These are phyloP conservation scores for Myodes glareolus DNA, from an alignment of 2,113 vertebrate species.

Conservation along the genomic window DNA sequence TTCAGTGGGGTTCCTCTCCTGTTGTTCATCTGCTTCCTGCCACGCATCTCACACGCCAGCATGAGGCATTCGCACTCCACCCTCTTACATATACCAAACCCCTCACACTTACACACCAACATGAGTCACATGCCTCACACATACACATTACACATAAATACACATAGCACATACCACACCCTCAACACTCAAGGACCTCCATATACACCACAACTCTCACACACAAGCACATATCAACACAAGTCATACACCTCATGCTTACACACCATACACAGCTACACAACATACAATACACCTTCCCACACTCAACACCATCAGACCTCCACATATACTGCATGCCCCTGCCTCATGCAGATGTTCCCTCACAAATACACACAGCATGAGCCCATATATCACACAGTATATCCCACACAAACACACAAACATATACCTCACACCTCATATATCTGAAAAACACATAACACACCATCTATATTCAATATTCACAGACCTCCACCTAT, in stretches of 20 bases:
- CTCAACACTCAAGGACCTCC: not conserved
- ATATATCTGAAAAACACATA: not conserved
- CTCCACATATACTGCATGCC: not conserved
- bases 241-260: too few species aligned
- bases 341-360: not conserved
- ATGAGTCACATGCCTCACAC: not conserved
- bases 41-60: conserved; percentile 68
- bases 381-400: not conserved
- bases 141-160: not conserved
- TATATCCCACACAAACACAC: not conserved
- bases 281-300: not conserved
- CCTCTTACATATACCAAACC: conserved; percentile 15
- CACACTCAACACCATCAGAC: conserved; percentile 2
- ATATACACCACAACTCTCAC: not conserved
- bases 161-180: not conserved
- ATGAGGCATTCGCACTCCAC: not conserved
- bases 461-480: not conserved
- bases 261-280: not conserved
- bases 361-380: not conserved
- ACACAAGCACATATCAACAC: not conserved
- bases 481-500: not conserved
- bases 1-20: conserved; percentile 90
- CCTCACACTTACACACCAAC: not conserved
- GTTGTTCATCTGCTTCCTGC: conserved; percentile 83
- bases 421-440: not conserved